These are phyloP conservation scores for Rhynchophorus ferrugineus DNA, from an alignment of 1,140 invertebrate species.

Conservation along the genomic window DNA sequence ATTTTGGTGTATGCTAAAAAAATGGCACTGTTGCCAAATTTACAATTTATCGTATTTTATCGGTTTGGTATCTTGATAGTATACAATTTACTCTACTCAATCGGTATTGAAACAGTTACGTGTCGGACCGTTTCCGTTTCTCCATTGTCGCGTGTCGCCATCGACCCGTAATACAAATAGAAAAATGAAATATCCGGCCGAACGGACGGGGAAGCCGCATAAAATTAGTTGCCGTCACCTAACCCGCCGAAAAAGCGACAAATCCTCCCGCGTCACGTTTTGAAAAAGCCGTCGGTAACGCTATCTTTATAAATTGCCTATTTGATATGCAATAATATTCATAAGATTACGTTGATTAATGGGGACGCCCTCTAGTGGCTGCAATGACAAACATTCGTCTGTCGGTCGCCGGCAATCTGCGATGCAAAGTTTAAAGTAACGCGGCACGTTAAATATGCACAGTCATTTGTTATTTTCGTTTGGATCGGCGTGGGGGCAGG, in stretches of 20 bases:
- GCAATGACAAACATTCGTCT: slow-evolving; percentile 27
- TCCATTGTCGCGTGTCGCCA: too few species aligned
- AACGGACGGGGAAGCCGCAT: too few species aligned
- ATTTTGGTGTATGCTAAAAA: too few species aligned
- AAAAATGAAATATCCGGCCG: too few species aligned
- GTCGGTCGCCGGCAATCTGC: slow-evolving; percentile 13
- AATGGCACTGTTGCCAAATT: too few species aligned
- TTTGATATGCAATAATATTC: slow-evolving; percentile 30
- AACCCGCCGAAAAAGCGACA: not conserved
- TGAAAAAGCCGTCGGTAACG: not conserved
- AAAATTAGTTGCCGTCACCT: not conserved
- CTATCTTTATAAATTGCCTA: slow-evolving; percentile 26
- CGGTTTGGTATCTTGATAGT: too few species aligned
- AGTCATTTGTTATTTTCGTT: slow-evolving; percentile 21
- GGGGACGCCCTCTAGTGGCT: slow-evolving; percentile 13
- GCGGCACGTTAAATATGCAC: slow-evolving; percentile 21
- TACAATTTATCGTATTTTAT: too few species aligned
- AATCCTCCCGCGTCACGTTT: slow-evolving; percentile 1
- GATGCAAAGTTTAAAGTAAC: slow-evolving; percentile 18
- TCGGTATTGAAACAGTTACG: too few species aligned
- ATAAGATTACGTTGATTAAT: slow-evolving; percentile 25
- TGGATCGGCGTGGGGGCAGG: too few species aligned
- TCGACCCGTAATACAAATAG: too few species aligned
- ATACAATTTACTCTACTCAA: too few species aligned
- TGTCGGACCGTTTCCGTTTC: too few species aligned